Percentiles rank a stretch among this genome's conserved stretches.
Evolutionary conservation across 2,113 vertebrate genomes (phyloP).

Genomic region (Natator depressus): DNA sequence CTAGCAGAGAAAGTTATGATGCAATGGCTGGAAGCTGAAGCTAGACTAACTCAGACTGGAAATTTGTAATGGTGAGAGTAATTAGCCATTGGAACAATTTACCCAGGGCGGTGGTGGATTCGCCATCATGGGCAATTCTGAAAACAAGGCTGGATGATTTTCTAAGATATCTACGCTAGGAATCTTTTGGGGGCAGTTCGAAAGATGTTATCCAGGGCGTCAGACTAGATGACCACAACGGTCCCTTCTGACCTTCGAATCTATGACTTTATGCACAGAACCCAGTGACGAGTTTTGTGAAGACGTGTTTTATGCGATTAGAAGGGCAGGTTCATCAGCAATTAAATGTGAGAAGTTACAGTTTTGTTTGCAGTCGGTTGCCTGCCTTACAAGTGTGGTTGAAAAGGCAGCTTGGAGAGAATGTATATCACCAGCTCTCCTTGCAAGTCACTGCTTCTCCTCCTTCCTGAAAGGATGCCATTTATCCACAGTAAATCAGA

Average conservation of each 20-base stretch:
- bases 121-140: no score
- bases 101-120: no score
- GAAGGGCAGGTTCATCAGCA: slow-evolving; percentile 28
- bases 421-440: neutral
- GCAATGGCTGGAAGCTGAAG: neutral
- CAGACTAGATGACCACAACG: neutral
- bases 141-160: neutral
- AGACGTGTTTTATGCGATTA: neutral
- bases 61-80: no score
- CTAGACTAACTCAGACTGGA: no score
- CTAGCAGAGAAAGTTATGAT: neutral
- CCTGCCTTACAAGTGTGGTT: slow-evolving; percentile 2
- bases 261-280: slow-evolving; percentile 1
- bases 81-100: no score
- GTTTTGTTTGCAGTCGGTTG: neutral
- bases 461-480: neutral
- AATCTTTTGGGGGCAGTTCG: neutral
- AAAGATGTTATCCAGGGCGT: neutral
- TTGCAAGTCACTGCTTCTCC: neutral
- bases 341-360: neutral
- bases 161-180: neutral
- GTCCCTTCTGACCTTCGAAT: neutral
- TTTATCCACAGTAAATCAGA: neutral
- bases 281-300: neutral
- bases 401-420: neutral